Base-by-base conservation (phyloP, 2,797 vertebrate species). In the Sphenodon punctatus region DNA sequence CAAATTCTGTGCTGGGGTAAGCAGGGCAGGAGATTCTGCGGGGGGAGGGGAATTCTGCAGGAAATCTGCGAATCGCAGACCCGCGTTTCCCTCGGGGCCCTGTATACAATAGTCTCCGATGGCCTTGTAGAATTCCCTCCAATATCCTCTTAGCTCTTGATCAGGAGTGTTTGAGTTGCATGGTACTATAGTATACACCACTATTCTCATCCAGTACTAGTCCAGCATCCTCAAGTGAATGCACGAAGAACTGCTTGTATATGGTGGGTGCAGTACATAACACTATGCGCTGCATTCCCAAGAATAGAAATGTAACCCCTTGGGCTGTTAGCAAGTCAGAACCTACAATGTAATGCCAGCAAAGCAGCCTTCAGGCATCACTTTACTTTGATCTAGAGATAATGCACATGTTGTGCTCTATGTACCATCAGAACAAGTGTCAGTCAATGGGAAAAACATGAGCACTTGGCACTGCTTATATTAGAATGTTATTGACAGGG, bases 391-490 rank as follows among this genome's bases (percentile, higher is more conserved):
- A 82, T 86, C 72, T 48, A 72, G 64, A 82, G 70, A 43, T 82
- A 71, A 70, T 56, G 38, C 32, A 55, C 81, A 58, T 78, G 42
- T 79, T 75, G 59, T 55, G 71, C 82, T 90, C 60, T 89, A 91
- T 90, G 80, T 76, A 84, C 66, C 80, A 82, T 87, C 74, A 86
- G 87, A 92, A 89, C 75, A 91, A 85, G 90, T 86, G 55, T 80
- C 86, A 87, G 16, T 66, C 78, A 87, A 85, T 88, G 71, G 75
- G 82, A 67, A 64, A 67, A 84, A 51, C 17, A 61, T 72, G 59
- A 67, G 67, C 89, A 88, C 79, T 81, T 88, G 58, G 76, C 89
- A 70, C 75, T 63, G 49, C 36, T 38, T 49, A 39, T 80, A 84
- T 88, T 90, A 84, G 90, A 92, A 72, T 86, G 75, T 67, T 65